Evolutionary conservation across 92 coral and sea anemone genomes (phyloP).

Genomic region (Virgularia gustaviana): DNA sequence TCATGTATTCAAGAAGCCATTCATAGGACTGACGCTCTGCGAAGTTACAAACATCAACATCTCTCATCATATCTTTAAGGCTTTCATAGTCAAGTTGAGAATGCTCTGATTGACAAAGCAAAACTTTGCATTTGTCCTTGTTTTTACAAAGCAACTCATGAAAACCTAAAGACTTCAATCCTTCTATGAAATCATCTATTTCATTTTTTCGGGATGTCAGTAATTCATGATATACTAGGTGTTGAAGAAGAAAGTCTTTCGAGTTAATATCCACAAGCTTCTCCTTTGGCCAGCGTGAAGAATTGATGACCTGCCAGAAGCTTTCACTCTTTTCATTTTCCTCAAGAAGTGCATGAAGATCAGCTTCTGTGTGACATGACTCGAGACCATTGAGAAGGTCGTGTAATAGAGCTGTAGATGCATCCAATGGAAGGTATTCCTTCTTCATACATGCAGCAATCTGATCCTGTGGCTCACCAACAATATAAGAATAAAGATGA

Average conservation of each 20-base stretch:
- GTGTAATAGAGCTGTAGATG: constrained; percentile 24
- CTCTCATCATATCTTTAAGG: constrained; percentile 8
- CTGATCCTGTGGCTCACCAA: constrained; percentile 35
- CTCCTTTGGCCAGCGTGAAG: constrained; percentile 48
- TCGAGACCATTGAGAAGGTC: constrained; percentile 5
- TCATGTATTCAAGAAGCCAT: constrained; percentile 33
- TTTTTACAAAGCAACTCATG: constrained; percentile 3
- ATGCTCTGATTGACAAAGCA: neutral
- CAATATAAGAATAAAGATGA: constrained; percentile 22
- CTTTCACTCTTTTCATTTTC: constrained; percentile 36
- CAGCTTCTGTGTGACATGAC: neutral
- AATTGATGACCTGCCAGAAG: constrained; percentile 24
- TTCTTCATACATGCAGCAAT: constrained; percentile 9
- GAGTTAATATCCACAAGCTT: neutral
- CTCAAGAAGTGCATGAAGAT: neutral
- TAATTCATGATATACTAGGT: constrained; percentile 34
- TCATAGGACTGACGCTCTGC: constrained; percentile 36
- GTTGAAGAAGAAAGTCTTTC: constrained; percentile 16
- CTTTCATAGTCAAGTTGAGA: neutral
- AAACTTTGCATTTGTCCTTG: constrained; percentile 1
- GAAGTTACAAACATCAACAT: constrained; percentile 32
- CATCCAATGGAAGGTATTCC: constrained; percentile 38
- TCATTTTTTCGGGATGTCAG: constrained; percentile 48
- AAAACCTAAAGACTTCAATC: constrained; percentile 43
- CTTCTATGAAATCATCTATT: constrained; percentile 43